Evolutionary conservation across 2,113 vertebrate genomes (phyloP).

Genomic region (Plestiodon gilberti): DNA sequence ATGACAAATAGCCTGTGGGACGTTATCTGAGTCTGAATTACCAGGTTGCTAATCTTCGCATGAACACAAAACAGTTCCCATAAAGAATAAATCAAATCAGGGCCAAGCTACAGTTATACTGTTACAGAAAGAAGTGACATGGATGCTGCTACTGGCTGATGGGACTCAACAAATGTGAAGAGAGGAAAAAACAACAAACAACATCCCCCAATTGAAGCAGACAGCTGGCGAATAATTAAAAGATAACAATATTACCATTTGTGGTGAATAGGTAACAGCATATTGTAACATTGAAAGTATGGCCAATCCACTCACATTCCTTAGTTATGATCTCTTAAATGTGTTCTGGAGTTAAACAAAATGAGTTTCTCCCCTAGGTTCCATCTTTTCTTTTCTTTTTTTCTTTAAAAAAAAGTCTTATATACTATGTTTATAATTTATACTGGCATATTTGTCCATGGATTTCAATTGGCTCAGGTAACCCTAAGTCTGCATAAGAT

Average conservation of each 20-base stretch:
- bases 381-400: background rate
- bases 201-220: background rate
- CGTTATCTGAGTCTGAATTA: conserved; percentile 14
- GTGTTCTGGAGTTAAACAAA: background rate
- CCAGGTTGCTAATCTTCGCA: conserved; percentile 8
- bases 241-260: background rate
- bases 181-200: too few relatives aligned
- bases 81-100: conserved; percentile 34
- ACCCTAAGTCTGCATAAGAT: background rate
- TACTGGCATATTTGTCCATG: background rate
- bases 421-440: too few relatives aligned
- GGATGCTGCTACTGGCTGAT: background rate
- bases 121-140: background rate
- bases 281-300: background rate
- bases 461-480: background rate
- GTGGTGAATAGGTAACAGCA: background rate
- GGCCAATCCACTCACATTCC: background rate
- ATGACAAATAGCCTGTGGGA: background rate
- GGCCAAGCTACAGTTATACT: conserved; percentile 1
- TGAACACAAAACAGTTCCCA: background rate
- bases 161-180: background rate
- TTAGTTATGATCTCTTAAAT: background rate
- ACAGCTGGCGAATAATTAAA: background rate
- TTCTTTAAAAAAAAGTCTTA: too few relatives aligned
- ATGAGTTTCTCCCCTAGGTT: background rate